A percentile compares a stretch with the other conserved stretches of the same genome.
Conservation (phyloP, 2,888 invertebrate species). For the Cryptocephalus primarius region DNA sequence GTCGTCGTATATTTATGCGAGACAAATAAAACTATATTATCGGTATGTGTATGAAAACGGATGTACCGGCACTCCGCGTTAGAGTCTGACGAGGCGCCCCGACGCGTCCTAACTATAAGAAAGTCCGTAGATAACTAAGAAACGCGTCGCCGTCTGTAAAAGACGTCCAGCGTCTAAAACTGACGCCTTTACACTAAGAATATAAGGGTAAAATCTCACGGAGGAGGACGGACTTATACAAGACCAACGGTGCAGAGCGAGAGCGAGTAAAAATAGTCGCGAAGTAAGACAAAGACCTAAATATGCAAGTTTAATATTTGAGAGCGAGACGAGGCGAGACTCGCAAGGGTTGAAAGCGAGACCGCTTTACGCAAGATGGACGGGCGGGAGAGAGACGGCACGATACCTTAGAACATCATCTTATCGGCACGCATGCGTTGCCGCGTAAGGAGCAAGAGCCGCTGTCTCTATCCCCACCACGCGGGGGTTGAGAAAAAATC, state of each 20-base stretch:
- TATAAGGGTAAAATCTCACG: conserved; percentile 29
- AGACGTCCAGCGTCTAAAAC: conserved; percentile 39
- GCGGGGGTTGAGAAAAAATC: conserved; percentile 29
- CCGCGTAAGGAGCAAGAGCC: conserved; percentile 37
- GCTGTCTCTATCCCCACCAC: conserved; percentile 29
- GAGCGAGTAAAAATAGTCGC: conserved; percentile 28
- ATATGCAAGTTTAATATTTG: conserved; percentile 29
- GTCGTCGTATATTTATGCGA: too few relatives aligned
- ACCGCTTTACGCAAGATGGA: conserved; percentile 30
- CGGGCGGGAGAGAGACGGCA: conserved; percentile 24
- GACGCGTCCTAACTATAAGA: conserved; percentile 38
- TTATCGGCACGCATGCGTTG: conserved; percentile 34
- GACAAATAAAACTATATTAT: not conserved
- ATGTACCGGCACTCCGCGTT: conserved; percentile 15
- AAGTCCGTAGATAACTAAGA: conserved; percentile 39
- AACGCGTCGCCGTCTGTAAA: conserved; percentile 37
- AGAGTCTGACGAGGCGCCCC: conserved; percentile 21
- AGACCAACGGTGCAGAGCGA: conserved; percentile 26
- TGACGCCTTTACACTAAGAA: conserved; percentile 39
- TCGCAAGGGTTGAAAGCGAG: conserved; percentile 31
- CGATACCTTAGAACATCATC: conserved; percentile 37
- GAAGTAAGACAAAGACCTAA: conserved; percentile 31
- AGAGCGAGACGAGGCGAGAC: conserved; percentile 24
- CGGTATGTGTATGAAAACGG: too few relatives aligned
- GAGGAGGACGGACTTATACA: conserved; percentile 27